Conservation (phyloP, 2,797 vertebrate genomes). For the Morus bassanus region DNA sequence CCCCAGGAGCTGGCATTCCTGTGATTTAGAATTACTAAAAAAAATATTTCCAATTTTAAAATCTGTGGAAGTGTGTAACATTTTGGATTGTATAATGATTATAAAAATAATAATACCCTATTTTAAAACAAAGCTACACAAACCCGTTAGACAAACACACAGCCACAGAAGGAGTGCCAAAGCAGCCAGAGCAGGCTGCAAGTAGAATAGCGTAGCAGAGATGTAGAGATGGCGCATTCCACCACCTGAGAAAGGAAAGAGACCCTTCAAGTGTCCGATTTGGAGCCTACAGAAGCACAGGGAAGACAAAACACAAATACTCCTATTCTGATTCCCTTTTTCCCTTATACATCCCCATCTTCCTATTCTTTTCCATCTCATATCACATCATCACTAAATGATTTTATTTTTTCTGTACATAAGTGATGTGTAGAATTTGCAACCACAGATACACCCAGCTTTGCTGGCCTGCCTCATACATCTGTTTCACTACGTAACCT, state of each 20-base stretch:
- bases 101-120: background rate
- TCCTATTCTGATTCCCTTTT: background rate
- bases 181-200: background rate
- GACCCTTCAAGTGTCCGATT: background rate
- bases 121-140: constrained; percentile 2
- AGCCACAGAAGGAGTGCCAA: background rate
- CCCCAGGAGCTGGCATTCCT: background rate
- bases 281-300: background rate
- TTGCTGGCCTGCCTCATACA: background rate
- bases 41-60: background rate
- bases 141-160: background rate
- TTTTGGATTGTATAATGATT: background rate
- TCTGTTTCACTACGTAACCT: background rate
- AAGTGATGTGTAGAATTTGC: background rate
- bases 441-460: background rate
- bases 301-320: background rate
- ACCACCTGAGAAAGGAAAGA: background rate
- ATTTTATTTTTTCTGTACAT: background rate
- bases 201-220: background rate
- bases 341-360: background rate
- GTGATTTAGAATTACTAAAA: background rate
- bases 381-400: background rate
- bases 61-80: background rate
- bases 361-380: background rate
- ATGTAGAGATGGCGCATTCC: background rate